A percentile compares a stretch with the other conserved stretches of the same genome.
phyloP scores from a whole-genome alignment of 2,113 vertebrate genomes.

The Microcebus lehilahytsara region DNA sequence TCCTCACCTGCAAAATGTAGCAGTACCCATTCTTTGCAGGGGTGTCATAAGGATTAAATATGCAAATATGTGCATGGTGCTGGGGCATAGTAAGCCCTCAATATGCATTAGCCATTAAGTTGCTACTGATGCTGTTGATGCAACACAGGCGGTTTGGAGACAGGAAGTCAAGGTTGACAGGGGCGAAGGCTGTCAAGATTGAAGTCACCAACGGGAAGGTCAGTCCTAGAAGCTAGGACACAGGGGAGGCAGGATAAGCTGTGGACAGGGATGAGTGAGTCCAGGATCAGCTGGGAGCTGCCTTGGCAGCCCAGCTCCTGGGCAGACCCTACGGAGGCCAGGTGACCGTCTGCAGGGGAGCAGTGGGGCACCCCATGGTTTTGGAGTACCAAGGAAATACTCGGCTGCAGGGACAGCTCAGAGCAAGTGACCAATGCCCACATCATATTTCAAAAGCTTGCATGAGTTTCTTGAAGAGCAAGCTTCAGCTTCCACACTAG shows the following conservation, averaged over 20 bases:
- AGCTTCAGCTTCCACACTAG: background rate
- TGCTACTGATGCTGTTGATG: background rate
- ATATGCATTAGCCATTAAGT: background rate
- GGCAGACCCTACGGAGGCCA: background rate
- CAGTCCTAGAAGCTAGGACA: background rate
- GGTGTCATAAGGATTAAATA: background rate
- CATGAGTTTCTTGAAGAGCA: background rate
- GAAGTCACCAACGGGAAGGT: background rate
- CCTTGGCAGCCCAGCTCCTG: background rate
- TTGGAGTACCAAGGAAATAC: background rate
- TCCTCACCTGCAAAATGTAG: background rate
- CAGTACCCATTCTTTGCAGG: background rate
- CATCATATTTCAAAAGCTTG: background rate
- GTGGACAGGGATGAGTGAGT: background rate
- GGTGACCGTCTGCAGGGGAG: background rate
- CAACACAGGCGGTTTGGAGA: background rate
- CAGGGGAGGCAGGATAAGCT: background rate
- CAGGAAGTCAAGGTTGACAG: background rate
- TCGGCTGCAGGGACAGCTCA: background rate
- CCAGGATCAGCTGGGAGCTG: background rate
- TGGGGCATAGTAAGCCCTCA: background rate
- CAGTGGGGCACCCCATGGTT: background rate
- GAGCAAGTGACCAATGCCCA: background rate
- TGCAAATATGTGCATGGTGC: background rate
- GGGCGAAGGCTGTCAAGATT: background rate